phyloP scores from a whole-genome alignment of 2,797 vertebrate species.

The Schizopygopsis malacanthus region DNA sequence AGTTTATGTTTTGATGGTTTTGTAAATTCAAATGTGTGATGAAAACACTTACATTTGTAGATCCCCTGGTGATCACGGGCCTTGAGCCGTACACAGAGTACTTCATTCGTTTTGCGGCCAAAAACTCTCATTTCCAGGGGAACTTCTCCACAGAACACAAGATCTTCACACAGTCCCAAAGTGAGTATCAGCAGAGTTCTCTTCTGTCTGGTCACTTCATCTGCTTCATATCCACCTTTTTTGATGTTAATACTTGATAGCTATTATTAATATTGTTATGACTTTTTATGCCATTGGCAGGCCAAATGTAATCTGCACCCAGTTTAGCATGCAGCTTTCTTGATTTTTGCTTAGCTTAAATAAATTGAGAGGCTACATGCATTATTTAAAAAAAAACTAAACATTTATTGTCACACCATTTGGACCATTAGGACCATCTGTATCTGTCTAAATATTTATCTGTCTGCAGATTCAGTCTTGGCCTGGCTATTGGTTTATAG shows the following conservation, averaged over 20 bases:
- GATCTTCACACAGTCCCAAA: slow-evolving; percentile 68
- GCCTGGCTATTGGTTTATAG: neutral
- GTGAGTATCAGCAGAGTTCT: slow-evolving; percentile 66
- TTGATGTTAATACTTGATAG: neutral
- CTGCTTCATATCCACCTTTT: neutral
- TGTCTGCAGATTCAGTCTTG: neutral
- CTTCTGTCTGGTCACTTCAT: neutral
- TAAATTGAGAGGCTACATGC: no score
- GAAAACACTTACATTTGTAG: slow-evolving; percentile 63
- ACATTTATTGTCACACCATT: no score
- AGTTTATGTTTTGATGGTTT: neutral
- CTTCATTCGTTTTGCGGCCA: slow-evolving; percentile 71
- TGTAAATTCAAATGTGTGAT: slow-evolving; percentile 20
- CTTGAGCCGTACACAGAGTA: slow-evolving; percentile 75
- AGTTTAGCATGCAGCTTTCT: no score
- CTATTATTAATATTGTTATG: neutral
- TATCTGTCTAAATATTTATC: no score
- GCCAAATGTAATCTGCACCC: neutral
- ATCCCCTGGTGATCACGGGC: slow-evolving; percentile 56
- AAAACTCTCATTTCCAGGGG: slow-evolving; percentile 72
- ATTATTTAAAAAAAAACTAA: no score
- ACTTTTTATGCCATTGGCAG: neutral
- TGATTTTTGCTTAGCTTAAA: no score
- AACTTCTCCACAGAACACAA: slow-evolving; percentile 65
- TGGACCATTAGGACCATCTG: no score